Evolutionary conservation across 1,140 invertebrate species (phyloP), one percentile per base, ranked within the genome.

Genomic region (Matsumurasca onukii): DNA sequence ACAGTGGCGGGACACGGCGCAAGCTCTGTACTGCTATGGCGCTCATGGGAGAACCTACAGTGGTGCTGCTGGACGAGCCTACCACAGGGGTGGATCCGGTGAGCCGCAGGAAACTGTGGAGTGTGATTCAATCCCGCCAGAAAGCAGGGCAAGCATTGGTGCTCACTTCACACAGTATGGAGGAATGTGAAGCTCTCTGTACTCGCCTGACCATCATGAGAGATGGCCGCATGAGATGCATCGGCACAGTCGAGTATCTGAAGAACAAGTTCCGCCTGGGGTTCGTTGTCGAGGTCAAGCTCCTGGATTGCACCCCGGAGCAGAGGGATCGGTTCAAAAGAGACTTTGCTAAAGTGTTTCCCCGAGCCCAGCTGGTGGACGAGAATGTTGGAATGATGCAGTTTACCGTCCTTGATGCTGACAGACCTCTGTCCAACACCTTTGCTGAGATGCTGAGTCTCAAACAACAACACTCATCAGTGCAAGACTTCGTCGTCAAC

Each of bases 1-100:
- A 94, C 76, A 96, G 93, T 2, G 94, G 94, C 1, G 95, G 94
- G n/a, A 97, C 94, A 1, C 89, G 90, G 78, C 84, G 95, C 63
- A 97, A 97, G 81, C 80, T 97, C 52, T 91, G 91, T 70, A 95
- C 94, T 74, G 92, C 92, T 25, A 88, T 95, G 83, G 90, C 92
- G 3, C 95, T 96, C 91, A 85, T 95, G 51, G 92, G 92, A 5
- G 84, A 75, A 59, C 92, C 93, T 0, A 86, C 87, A 55, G 84
- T 95, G 5, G 89, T 95, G 31, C n/a, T n/a, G n/a, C n/a, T n/a
- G n/a, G n/a, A n/a, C n/a, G n/a, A n/a, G n/a, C n/a, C n/a, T n/a
- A n/a, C 70, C 1, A 70, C 66, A 24, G 71, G 72, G 20, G 73
- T 75, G 71, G 73, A 75, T 67, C 68, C 70, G 74, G 75, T 59